Evolutionary conservation across 2,113 vertebrate genomes (phyloP), one percentile per base, ranked within the genome.

Genomic region (Spea multiplicata): DNA sequence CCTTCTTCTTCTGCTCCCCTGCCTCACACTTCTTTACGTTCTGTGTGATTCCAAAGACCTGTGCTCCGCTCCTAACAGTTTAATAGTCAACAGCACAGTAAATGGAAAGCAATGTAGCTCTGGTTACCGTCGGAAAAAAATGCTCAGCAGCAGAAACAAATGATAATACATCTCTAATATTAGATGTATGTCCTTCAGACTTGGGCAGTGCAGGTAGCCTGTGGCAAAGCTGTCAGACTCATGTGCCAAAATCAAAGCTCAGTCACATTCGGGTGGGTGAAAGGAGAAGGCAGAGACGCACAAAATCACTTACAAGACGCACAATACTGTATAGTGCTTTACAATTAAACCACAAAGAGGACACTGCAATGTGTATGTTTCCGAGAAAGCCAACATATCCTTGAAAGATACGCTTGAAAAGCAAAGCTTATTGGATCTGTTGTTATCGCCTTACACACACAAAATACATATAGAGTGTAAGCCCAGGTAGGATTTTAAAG

Each of bases 41-140:
- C n/a, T 79, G 53, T 78, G 68, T 71, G 69, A 78, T 71, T 50
- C 52, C 49, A 13, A 55, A 79, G 70, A 79, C 70, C 77, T 5
- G 6, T 73, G 49, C 50, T 45, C 44, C 7, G 17, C 70, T 66
- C 59, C 70, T 73, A 79, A 72, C 77, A 55, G 77, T 73, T 79
- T 73, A 79, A 79, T 79, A 79, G 77, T 66, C 77, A 73, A 48
- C 77, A 79, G 61, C 68, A 30, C 53, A 61, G 66, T 46, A 50
- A 79, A 14, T 79, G 61, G 16, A 14, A 79, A 73, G 61, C 70
- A 13, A 73, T 66, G 62, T 10, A 12, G 68, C 70, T 66, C 17
- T 67, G 6, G 49, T 59, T 62, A 71, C 66, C 62, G 46, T 66
- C 59, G 62, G 62, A 71, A 72, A 78, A 30, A 71, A 78, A 71